These are phyloP conservation scores for Lutraria rhynchaena DNA, from an alignment of 1,140 invertebrate species.

Conservation along the genomic window DNA sequence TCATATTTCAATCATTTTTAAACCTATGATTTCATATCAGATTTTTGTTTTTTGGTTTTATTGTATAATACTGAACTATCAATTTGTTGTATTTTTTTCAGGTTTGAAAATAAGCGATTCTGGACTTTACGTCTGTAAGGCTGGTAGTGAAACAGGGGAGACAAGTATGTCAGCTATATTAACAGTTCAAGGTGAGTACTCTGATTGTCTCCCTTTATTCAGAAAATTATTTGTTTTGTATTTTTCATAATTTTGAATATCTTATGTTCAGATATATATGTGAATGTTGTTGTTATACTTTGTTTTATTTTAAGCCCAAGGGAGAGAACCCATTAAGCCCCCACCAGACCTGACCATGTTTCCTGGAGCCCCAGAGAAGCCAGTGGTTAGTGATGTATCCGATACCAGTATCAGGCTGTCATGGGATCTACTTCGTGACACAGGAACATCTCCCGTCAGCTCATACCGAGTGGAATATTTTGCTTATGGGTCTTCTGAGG, in stretches of 20 bases:
- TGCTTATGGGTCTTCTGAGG: conserved; percentile 83
- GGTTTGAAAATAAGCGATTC: conserved; percentile 87
- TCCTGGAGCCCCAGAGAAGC: conserved; percentile 90
- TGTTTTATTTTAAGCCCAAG: background rate
- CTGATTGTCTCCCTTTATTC: conserved; percentile 29
- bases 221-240: no score
- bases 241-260: no score
- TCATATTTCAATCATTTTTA: no score
- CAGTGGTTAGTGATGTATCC: conserved; percentile 89
- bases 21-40: no score
- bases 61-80: no score
- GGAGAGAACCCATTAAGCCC: background rate
- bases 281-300: no score
- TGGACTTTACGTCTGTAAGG: conserved; percentile 86
- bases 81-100: conserved; percentile 81
- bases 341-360: conserved; percentile 83
- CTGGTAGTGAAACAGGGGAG: conserved; percentile 90
- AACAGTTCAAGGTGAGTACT: conserved; percentile 84
- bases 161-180: conserved; percentile 92
- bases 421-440: conserved; percentile 87
- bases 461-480: conserved; percentile 94
- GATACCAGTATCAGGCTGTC: conserved; percentile 90
- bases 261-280: no score
- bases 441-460: conserved; percentile 88
- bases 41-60: no score